Conservation (phyloP, 1,140 invertebrate species). For the Drosophila mojavensis region DNA sequence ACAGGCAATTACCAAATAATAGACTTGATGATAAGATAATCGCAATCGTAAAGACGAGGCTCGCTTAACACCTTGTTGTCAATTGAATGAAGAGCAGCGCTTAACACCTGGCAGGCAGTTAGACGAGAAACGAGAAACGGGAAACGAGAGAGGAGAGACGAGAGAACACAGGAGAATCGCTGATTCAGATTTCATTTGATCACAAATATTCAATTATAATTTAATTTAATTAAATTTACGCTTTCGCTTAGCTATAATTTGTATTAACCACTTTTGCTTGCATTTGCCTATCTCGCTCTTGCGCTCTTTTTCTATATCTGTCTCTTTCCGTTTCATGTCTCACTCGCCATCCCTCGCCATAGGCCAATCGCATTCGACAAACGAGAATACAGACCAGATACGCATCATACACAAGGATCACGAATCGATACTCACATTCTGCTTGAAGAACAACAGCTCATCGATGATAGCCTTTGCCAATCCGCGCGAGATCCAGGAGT, state of each 20-base stretch:
- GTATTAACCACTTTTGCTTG: slow-evolving; percentile 10
- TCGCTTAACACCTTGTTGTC: not conserved
- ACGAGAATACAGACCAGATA: slow-evolving; percentile 89
- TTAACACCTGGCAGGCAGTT: not conserved
- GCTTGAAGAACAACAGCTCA: slow-evolving; percentile 92
- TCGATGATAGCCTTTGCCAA: slow-evolving; percentile 95
- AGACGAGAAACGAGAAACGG: too few relatives aligned
- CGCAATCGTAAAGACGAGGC: slow-evolving; percentile 15
- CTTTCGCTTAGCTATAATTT: not conserved
- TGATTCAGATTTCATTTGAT: too few relatives aligned
- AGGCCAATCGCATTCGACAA: slow-evolving; percentile 77
- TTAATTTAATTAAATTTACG: not conserved
- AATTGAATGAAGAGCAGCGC: not conserved
- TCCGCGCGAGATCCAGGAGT: slow-evolving; percentile 98
- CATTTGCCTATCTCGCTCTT: slow-evolving; percentile 4
- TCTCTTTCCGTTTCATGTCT: not conserved
- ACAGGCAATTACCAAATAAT: slow-evolving; percentile 9
- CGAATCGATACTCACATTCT: slow-evolving; percentile 98
- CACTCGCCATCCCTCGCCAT: not conserved
- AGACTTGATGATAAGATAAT: slow-evolving; percentile 19
- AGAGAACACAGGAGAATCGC: too few relatives aligned
- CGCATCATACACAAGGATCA: slow-evolving; percentile 99
- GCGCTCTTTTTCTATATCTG: not conserved
- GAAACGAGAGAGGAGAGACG: too few relatives aligned
- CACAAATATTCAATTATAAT: not conserved